Conservation (phyloP, 2,888 invertebrate genomes). For the Cheilosia soror region DNA sequence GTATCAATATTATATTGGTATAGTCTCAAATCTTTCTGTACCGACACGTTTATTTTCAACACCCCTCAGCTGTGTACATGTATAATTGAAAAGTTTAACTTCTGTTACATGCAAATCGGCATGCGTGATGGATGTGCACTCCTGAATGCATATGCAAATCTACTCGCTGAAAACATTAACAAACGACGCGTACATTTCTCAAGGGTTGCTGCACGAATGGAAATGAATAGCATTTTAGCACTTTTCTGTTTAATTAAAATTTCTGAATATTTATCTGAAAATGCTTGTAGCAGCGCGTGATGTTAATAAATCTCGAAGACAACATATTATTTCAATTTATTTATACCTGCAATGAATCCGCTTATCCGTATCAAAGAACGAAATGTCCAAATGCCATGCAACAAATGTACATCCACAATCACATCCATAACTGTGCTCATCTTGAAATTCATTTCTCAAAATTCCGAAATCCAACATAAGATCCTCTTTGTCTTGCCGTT, state of each 20-base stretch:
- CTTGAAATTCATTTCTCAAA: background rate
- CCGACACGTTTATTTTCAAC: no score
- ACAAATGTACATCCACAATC: no score
- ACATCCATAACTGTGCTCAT: no score
- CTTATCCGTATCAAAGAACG: no score
- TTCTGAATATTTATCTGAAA: background rate
- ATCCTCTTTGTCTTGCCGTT: no score
- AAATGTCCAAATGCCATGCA: no score
- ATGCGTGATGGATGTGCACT: conserved; percentile 39
- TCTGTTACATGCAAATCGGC: conserved; percentile 21
- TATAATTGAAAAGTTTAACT: background rate
- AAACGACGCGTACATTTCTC: background rate
- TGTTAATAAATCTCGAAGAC: background rate
- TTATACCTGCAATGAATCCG: no score
- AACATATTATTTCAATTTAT: background rate
- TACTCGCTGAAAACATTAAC: background rate
- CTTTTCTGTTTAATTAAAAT: background rate
- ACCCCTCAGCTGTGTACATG: background rate
- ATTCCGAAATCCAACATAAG: background rate
- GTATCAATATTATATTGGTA: no score
- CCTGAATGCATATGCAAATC: conserved; percentile 38
- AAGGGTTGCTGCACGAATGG: background rate
- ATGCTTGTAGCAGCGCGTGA: no score
- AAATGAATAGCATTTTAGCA: background rate
- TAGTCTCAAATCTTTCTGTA: no score